Evolutionary conservation across 2,113 vertebrate genomes (phyloP).

Genomic region (Myotis brandtii): DNA sequence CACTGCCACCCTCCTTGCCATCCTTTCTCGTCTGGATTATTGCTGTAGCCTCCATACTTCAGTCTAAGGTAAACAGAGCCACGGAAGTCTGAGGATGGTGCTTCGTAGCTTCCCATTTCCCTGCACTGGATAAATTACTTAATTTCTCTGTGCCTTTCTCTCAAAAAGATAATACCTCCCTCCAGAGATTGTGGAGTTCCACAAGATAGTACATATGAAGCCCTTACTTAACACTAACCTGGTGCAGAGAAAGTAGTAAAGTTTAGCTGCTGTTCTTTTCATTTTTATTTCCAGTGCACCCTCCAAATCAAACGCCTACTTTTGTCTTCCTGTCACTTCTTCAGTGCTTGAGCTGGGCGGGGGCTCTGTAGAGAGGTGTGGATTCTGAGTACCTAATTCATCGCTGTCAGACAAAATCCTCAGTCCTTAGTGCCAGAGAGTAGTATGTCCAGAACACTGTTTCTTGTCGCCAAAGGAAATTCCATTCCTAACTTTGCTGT

Average conservation of each 20-base stretch:
- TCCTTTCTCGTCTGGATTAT: not conserved
- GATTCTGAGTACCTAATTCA: not conserved
- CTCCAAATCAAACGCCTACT: not conserved
- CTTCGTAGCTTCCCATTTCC: not conserved
- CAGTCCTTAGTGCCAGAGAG: not conserved
- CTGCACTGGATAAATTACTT: not conserved
- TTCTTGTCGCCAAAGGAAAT: constrained; percentile 52
- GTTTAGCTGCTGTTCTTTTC: not conserved
- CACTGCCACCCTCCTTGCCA: not conserved
- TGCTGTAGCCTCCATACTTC: not conserved
- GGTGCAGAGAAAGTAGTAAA: not conserved
- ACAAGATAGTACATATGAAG: not conserved
- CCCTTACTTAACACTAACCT: not conserved
- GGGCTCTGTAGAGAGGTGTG: not conserved
- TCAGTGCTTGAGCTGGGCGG: not conserved
- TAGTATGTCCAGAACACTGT: not conserved
- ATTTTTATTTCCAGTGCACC: not conserved
- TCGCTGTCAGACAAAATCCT: not conserved
- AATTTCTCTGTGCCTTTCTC: not conserved
- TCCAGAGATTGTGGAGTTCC: not conserved
- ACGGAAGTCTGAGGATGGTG: not conserved
- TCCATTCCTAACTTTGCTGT: not conserved
- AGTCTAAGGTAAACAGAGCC: not conserved
- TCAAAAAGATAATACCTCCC: not conserved
- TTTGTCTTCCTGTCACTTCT: not conserved